phyloP scores from a whole-genome alignment of 2,888 invertebrate species.

The Chymomyza amoena region DNA sequence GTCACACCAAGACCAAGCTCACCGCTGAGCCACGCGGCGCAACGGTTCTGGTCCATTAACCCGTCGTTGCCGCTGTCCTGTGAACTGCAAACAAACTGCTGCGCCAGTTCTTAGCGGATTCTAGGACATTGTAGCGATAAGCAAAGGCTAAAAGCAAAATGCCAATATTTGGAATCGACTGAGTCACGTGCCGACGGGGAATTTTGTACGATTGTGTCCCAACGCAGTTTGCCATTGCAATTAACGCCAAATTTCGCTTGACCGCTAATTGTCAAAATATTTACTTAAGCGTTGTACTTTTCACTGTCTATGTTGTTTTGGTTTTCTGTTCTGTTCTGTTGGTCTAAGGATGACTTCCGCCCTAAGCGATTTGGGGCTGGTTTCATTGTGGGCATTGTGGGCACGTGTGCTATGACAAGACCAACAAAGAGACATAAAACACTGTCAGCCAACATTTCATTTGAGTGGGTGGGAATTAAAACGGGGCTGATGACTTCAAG shows the following conservation, averaged over 20 bases:
- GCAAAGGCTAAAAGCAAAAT: slow-evolving; percentile 18
- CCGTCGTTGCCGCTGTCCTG: slow-evolving; percentile 60
- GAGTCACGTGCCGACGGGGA: slow-evolving; percentile 51
- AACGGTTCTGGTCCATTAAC: slow-evolving; percentile 77
- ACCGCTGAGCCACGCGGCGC: slow-evolving; percentile 54
- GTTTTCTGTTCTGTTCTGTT: neutral
- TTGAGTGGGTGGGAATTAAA: neutral
- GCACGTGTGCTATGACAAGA: slow-evolving; percentile 11
- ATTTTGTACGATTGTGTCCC: neutral
- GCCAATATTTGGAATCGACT: slow-evolving; percentile 51
- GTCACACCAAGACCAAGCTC: slow-evolving; percentile 39
- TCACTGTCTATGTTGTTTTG: neutral
- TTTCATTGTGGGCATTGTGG: neutral
- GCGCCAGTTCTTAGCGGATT: neutral
- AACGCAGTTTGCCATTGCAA: slow-evolving; percentile 59
- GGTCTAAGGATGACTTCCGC: neutral
- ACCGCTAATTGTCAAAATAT: slow-evolving; percentile 76
- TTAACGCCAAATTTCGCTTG: slow-evolving; percentile 65
- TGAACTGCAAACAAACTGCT: slow-evolving; percentile 35
- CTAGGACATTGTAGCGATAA: neutral
- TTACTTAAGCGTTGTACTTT: slow-evolving; percentile 48
- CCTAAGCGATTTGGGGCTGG: neutral
- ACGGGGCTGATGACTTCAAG: neutral
- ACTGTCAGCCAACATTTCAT: slow-evolving; percentile 2
- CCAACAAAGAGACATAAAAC: slow-evolving; percentile 7